These are phyloP conservation scores for Eumeta japonica DNA, from an alignment of 1,140 invertebrate genomes.

Conservation along the genomic window DNA sequence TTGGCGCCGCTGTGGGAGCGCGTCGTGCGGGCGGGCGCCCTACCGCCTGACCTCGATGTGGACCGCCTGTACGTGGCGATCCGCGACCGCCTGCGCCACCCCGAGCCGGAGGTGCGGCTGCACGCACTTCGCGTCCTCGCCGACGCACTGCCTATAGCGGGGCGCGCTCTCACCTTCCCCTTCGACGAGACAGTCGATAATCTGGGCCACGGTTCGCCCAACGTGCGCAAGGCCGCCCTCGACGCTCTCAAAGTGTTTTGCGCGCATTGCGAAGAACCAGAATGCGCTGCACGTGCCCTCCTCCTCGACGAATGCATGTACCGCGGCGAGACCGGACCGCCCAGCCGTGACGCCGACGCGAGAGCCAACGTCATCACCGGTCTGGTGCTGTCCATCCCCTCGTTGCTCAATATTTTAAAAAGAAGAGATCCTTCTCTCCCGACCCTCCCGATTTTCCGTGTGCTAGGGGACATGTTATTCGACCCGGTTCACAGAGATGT, in stretches of 20 bases:
- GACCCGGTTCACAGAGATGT: slow-evolving; percentile 69
- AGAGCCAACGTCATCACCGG: slow-evolving; percentile 66
- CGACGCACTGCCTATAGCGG: slow-evolving; percentile 70
- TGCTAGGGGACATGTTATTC: slow-evolving; percentile 65
- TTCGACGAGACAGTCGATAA: slow-evolving; percentile 70
- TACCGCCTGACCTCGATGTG: slow-evolving; percentile 65
- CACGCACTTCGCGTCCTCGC: slow-evolving; percentile 73
- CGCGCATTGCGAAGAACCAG: slow-evolving; percentile 60
- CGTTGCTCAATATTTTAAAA: slow-evolving; percentile 59
- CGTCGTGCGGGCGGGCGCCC: slow-evolving; percentile 62
- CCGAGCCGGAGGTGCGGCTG: slow-evolving; percentile 78
- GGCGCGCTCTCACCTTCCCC: slow-evolving; percentile 64
- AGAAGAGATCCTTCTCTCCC: slow-evolving; percentile 40
- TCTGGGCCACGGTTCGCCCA: slow-evolving; percentile 72
- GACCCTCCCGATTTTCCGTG: slow-evolving; percentile 54
- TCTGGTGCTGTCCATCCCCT: slow-evolving; percentile 66
- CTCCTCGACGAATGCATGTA: slow-evolving; percentile 67
- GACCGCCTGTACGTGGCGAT: slow-evolving; percentile 67
- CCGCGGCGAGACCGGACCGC: slow-evolving; percentile 42
- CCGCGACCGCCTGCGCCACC: slow-evolving; percentile 68
- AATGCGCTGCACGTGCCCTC: slow-evolving; percentile 62
- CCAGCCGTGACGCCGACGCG: slow-evolving; percentile 55
- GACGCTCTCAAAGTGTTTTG: slow-evolving; percentile 70
- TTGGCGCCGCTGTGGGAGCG: slow-evolving; percentile 77
- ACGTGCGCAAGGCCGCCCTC: slow-evolving; percentile 71